Conservation (phyloP, 2,888 invertebrate genomes). For the Synanthedon tipuliformis region DNA sequence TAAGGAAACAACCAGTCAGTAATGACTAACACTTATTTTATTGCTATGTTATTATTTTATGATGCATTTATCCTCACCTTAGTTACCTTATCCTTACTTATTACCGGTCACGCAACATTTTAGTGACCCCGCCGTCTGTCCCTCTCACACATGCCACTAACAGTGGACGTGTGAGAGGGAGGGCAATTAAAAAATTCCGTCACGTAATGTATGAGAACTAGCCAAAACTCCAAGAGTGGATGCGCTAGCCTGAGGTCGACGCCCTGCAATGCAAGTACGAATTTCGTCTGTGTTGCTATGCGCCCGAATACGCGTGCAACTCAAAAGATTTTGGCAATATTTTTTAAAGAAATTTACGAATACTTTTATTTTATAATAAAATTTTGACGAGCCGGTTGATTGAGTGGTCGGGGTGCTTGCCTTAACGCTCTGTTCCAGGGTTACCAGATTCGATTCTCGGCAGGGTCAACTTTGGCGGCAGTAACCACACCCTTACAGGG, state of each 20-base stretch:
- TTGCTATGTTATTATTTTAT: not conserved
- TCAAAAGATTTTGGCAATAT: no score
- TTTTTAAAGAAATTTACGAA: no score
- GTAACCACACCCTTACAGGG: no score
- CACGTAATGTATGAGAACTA: conserved; percentile 52
- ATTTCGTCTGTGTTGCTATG: not conserved
- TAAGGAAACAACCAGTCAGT: no score
- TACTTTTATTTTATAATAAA: no score
- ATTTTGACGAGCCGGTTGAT: no score
- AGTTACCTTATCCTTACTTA: not conserved
- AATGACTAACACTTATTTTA: no score
- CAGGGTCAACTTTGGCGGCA: no score
- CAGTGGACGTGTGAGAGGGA: conserved; percentile 27
- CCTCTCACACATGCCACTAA: conserved; percentile 18
- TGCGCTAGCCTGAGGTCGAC: conserved; percentile 28
- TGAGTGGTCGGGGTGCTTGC: no score
- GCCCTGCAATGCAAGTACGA: conserved; percentile 14
- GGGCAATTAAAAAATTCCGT: conserved; percentile 49
- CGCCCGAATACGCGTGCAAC: not conserved
- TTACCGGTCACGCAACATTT: conserved; percentile 6
- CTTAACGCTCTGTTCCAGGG: no score
- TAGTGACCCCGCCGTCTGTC: conserved; percentile 15
- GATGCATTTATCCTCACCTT: not conserved
- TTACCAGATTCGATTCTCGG: no score
- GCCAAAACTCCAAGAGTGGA: conserved; percentile 38